These are phyloP conservation scores for Nymphicus hollandicus DNA, from an alignment of 2,113 vertebrate species.

Conservation along the genomic window DNA sequence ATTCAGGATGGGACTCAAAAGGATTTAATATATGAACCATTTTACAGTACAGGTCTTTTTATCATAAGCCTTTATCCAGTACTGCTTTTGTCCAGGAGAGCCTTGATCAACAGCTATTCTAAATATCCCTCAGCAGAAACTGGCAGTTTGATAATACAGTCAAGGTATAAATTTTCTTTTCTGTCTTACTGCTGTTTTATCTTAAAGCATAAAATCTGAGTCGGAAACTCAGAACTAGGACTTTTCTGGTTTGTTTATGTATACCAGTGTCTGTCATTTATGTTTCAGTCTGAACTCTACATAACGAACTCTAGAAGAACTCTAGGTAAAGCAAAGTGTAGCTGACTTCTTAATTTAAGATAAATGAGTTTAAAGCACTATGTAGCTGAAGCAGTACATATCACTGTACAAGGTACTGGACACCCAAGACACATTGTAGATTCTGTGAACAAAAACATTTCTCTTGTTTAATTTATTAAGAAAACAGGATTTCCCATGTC, in stretches of 20 bases:
- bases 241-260: fast-evolving
- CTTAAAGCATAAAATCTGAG: background rate
- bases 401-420: background rate
- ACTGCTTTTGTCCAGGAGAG: background rate
- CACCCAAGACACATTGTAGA: background rate
- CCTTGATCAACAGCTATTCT: background rate
- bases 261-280: background rate
- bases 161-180: background rate
- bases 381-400: background rate
- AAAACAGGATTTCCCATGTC: background rate
- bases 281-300: background rate
- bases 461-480: background rate
- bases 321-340: background rate
- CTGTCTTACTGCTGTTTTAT: background rate
- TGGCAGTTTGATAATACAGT: background rate
- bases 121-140: background rate
- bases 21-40: background rate
- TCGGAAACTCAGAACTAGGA: background rate
- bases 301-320: background rate
- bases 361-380: background rate
- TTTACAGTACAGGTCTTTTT: background rate
- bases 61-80: background rate
- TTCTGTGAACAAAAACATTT: background rate
- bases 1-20: background rate
- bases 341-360: background rate